These are phyloP conservation scores for Menidia menidia DNA, from an alignment of 2,797 vertebrate species.

Conservation along the genomic window DNA sequence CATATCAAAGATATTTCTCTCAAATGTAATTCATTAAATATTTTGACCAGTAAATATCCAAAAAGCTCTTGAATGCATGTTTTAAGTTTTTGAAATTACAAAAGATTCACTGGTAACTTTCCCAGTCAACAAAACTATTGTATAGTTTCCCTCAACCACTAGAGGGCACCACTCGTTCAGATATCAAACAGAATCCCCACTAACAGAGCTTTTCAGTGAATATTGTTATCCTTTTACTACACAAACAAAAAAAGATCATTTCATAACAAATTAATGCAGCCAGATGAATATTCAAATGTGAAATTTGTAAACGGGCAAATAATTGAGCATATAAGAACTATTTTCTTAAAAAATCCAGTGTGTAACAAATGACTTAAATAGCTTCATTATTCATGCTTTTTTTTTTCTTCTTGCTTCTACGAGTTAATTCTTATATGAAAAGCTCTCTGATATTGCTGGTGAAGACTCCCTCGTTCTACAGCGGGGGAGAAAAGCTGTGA, in stretches of 20 bases:
- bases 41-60: slow-evolving; percentile 38
- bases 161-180: slow-evolving; percentile 56
- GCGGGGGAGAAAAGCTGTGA: slow-evolving; percentile 31
- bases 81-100: slow-evolving; percentile 42
- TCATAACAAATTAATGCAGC: slow-evolving; percentile 5
- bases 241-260: not conserved
- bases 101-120: slow-evolving; percentile 41
- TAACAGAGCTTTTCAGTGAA: slow-evolving; percentile 14
- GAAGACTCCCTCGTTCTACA: slow-evolving; percentile 47
- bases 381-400: slow-evolving; percentile 31
- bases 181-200: slow-evolving; percentile 36
- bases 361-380: slow-evolving; percentile 38
- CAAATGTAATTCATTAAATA: slow-evolving; percentile 58
- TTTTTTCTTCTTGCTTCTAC: slow-evolving; percentile 47
- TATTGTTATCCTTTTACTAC: slow-evolving; percentile 22
- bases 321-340: not conserved
- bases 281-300: not conserved
- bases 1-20: slow-evolving; percentile 17
- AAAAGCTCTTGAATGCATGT: slow-evolving; percentile 29
- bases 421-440: slow-evolving; percentile 32
- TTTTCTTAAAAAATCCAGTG: slow-evolving; percentile 27
- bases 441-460: slow-evolving; percentile 51
- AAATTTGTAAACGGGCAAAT: slow-evolving; percentile 1
- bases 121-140: slow-evolving; percentile 47
- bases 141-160: slow-evolving; percentile 37